phyloP scores from a whole-genome alignment of 2,888 invertebrate genomes.

The Nycteola revayana region DNA sequence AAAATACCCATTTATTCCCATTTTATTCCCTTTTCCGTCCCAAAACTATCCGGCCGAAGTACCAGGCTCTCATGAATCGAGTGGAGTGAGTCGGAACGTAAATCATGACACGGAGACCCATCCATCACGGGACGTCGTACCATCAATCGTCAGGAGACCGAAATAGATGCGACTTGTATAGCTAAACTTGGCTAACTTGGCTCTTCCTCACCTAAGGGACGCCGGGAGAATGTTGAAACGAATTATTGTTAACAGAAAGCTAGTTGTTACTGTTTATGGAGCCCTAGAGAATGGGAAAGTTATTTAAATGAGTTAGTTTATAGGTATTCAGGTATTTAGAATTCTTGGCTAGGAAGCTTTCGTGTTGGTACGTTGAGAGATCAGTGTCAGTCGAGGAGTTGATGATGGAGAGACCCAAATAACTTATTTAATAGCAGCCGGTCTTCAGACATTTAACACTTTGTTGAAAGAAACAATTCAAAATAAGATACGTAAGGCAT shows the following conservation, averaged over 20 bases:
- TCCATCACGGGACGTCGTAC: conserved; percentile 68
- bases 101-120: conserved; percentile 65
- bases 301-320: conserved; percentile 30
- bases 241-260: conserved; percentile 14
- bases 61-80: conserved; percentile 65
- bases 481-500: too few species aligned
- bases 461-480: too few species aligned
- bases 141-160: conserved; percentile 67
- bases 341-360: conserved; percentile 6
- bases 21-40: conserved; percentile 36
- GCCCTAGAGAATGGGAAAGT: conserved; percentile 27
- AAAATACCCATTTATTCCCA: conserved; percentile 38
- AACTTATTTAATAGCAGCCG: too few species aligned
- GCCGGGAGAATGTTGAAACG: conserved; percentile 27
- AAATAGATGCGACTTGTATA: conserved; percentile 60
- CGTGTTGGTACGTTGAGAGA: conserved; percentile 16
- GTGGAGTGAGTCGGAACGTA: conserved; percentile 58
- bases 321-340: conserved; percentile 21
- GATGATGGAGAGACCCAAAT: background rate
- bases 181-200: conserved; percentile 45
- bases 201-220: conserved; percentile 42
- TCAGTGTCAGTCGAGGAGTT: conserved; percentile 14
- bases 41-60: conserved; percentile 31
- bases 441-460: too few species aligned
- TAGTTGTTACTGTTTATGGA: conserved; percentile 28